Base-by-base conservation (phyloP, 2,888 invertebrate species). In the Sisyra terminalis region DNA sequence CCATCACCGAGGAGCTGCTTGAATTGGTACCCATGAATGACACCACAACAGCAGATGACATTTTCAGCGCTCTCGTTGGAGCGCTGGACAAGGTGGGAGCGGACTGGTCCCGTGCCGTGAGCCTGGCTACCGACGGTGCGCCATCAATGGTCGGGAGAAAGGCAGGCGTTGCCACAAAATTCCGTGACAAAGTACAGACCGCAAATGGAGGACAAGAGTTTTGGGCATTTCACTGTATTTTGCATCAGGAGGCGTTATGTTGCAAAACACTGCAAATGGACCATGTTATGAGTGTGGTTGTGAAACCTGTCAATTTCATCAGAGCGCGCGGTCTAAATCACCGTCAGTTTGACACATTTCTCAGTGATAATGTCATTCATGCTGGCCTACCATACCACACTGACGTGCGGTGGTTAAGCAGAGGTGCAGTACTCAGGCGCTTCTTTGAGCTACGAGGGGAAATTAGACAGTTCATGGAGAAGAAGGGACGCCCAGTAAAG, bases 181-280 rank as follows among this genome's bases (percentile, higher is more conserved):
- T 24, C 5, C 24, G 24, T n/a, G n/a, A n/a, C n/a, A n/a, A n/a
- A n/a, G n/a, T n/a, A n/a, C n/a, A n/a, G n/a, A n/a, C n/a, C n/a
- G n/a, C n/a, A n/a, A n/a, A n/a, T n/a, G n/a, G n/a, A n/a, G n/a
- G n/a, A n/a, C n/a, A n/a, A n/a, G n/a, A n/a, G n/a, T n/a, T n/a
- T n/a, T n/a, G n/a, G n/a, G n/a, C n/a, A n/a, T n/a, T n/a, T n/a
- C n/a, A 24, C 7, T 24, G 24, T 24, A 24, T 24, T 7, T 5
- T 24, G 3, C 24, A 24, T 24, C 24, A 24, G 7, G 5, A 24
- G 24, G 3, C 49, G 44, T 50, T 54, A 48, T 53, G 53, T 50
- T 51, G 51, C 49, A 55, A 55, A 54, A 53, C 46, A 48, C 51
- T 55, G 49, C 49, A 53, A 52, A 50, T 54, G 51, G 53, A 51